A percentile compares a stretch with the other conserved stretches of the same genome.
These are phyloP conservation scores for Neosilurus mollespiculum DNA, from an alignment of 2,797 vertebrate genomes.

Conservation along the genomic window DNA sequence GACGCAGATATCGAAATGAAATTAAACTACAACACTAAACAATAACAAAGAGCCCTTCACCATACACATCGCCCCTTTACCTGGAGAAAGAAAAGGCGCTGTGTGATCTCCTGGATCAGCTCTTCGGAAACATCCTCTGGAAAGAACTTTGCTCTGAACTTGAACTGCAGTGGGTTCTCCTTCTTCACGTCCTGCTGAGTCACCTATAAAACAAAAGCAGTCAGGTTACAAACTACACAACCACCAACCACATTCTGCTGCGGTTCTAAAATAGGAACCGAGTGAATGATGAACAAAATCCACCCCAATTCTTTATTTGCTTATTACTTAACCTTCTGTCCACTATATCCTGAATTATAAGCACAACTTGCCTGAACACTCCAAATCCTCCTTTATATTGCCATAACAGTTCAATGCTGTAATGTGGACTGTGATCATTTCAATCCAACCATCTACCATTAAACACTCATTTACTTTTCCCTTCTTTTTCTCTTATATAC, in stretches of 20 bases:
- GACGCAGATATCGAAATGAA: neutral
- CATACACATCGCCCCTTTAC: conserved; percentile 59
- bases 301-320: neutral
- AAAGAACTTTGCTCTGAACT: conserved; percentile 97
- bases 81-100: conserved; percentile 96
- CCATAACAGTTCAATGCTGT: conserved; percentile 15
- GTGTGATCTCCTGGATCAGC: conserved; percentile 94
- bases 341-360: neutral
- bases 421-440: neutral
- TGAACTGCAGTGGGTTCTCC: conserved; percentile 95
- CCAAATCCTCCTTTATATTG: conserved; percentile 44
- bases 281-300: neutral
- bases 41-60: neutral
- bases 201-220: conserved; percentile 73
- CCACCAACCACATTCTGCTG: neutral
- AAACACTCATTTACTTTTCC: neutral
- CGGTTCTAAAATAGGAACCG: neutral
- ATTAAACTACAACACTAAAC: neutral
- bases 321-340: neutral
- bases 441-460: neutral
- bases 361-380: conserved; percentile 54
- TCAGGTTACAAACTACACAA: neutral
- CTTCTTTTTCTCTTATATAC: neutral
- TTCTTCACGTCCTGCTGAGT: conserved; percentile 97
- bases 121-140: conserved; percentile 95